Base-by-base conservation (phyloP, 1,140 invertebrate genomes). In the Monomorium pharaonis region DNA sequence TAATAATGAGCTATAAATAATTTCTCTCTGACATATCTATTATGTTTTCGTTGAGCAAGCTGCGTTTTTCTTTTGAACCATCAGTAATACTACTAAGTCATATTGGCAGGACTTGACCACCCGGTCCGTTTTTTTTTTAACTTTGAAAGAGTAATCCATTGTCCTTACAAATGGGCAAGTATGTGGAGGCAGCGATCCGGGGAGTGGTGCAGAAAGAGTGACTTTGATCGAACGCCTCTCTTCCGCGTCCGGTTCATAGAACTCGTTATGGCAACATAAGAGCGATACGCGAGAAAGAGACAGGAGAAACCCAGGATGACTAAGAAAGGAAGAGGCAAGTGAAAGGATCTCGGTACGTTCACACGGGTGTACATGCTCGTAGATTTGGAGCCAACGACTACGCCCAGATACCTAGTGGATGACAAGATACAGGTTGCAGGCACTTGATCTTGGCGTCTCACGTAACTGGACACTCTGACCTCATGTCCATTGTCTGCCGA, bases 401-500 rank as follows among this genome's bases (percentile, higher is more conserved):
- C 74, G 75, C 49, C 76, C 27, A 21, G 51, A 44, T 72, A 21
- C 3, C 24, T 3, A 12, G 1, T 60, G 18, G 54, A 37, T 37
- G 37, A 37, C 33, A 30, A 18, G 18, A 83, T 81, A 24, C 24
- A 58, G 18, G 14, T 24, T 33, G 42, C 30, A 18, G 24, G 2
- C n/a, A 72, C 67, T 72, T 74, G 37, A 83, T 60, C 37, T 63
- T 58, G 49, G 27, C 74, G 51, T 86, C 72, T 63, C 89, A 87
- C 85, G 92, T 91, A 94, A 94, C 90, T 92, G 84, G 74, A 92
- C 87, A 86, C 37, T 74, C 88, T 90, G 89, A 92, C 77, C 75
- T 87, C 84, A 88, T 88, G 47, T 74, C 86, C 88, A 84, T 85
- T 83, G 84, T 88, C 69, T 62, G 47, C 47, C 44, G 49, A 62